These are phyloP conservation scores for Crematogaster levior DNA, from an alignment of 2,888 invertebrate genomes.

Conservation along the genomic window DNA sequence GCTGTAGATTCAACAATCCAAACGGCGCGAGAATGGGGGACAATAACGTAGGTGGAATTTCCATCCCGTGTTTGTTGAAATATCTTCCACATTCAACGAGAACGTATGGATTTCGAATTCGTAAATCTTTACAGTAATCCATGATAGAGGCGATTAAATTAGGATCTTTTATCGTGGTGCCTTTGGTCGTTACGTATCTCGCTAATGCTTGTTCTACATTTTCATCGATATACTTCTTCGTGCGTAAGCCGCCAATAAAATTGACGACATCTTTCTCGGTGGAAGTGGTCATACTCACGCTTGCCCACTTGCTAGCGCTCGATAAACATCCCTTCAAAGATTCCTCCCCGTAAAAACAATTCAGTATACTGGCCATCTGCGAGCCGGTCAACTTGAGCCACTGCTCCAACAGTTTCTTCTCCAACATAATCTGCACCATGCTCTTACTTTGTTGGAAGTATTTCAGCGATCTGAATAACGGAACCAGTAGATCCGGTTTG, in stretches of 20 bases:
- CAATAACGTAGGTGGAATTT: conserved; percentile 87
- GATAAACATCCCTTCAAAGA: conserved; percentile 79
- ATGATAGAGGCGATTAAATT: conserved; percentile 88
- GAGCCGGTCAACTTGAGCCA: conserved; percentile 87
- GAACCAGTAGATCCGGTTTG: conserved; percentile 87
- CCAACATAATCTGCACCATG: conserved; percentile 88
- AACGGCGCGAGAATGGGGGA: conserved; percentile 88
- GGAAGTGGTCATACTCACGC: conserved; percentile 88
- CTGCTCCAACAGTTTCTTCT: conserved; percentile 87
- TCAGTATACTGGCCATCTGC: conserved; percentile 86
- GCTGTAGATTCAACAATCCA: conserved; percentile 88
- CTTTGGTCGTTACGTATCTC: conserved; percentile 88
- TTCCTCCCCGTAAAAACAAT: conserved; percentile 83
- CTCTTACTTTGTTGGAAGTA: conserved; percentile 88
- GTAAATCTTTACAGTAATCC: conserved; percentile 88
- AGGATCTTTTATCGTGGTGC: conserved; percentile 86
- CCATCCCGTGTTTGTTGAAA: conserved; percentile 86
- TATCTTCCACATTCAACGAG: conserved; percentile 88
- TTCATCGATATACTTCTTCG: conserved; percentile 87
- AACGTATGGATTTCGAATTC: conserved; percentile 87
- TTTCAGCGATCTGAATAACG: conserved; percentile 87
- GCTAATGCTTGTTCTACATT: conserved; percentile 88
- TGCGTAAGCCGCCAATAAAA: conserved; percentile 87
- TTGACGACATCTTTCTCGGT: conserved; percentile 87
- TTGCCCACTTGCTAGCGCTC: conserved; percentile 87